Evolutionary conservation across 2,797 vertebrate species (phyloP).

Genomic region (Zonotrichia albicollis): DNA sequence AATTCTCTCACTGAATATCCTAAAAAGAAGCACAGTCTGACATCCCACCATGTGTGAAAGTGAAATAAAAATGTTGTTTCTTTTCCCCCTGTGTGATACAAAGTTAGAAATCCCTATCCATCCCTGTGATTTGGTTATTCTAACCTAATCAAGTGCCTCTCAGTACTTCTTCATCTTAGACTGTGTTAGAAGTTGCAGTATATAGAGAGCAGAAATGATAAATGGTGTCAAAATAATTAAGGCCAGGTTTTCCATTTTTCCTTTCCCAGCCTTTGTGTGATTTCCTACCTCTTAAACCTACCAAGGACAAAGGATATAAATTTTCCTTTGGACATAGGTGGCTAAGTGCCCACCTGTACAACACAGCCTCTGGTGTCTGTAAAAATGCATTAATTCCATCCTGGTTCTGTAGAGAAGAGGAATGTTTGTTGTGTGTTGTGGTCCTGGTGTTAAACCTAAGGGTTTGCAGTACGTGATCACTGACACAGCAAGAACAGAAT

Average conservation of each 20-base stretch:
- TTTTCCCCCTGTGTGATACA: background rate
- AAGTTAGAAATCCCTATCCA: background rate
- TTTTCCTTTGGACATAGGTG: background rate
- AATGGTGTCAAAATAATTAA: background rate
- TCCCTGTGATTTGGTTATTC: background rate
- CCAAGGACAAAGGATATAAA: background rate
- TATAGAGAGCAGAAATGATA: background rate
- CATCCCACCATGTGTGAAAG: background rate
- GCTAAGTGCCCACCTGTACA: background rate
- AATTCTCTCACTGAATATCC: background rate
- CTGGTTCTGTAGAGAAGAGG: background rate
- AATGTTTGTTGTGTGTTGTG: rapidly evolving
- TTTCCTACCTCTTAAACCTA: background rate
- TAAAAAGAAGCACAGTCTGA: background rate
- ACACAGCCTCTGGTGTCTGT: background rate
- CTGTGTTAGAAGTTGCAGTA: background rate
- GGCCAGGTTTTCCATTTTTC: background rate
- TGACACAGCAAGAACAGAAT: background rate
- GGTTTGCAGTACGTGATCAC: background rate
- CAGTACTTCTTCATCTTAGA: background rate
- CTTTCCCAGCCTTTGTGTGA: background rate
- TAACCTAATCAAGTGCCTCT: background rate
- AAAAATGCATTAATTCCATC: background rate
- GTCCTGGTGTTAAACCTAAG: background rate
- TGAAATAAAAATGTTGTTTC: conserved; percentile 1